phyloP scores from a whole-genome alignment of 2,888 invertebrate species.

The Gari tellinella region DNA sequence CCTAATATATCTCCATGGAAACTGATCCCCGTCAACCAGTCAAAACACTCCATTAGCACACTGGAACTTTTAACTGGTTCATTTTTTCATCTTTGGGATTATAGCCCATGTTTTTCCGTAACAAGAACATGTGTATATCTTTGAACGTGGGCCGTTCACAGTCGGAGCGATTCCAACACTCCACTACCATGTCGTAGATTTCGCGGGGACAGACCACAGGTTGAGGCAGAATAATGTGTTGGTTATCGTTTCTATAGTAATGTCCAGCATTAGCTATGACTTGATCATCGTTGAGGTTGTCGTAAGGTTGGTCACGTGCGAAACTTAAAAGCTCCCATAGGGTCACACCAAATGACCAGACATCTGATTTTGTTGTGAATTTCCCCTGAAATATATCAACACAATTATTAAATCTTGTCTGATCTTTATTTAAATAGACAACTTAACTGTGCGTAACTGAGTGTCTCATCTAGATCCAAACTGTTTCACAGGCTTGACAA shows the following conservation, averaged over 20 bases:
- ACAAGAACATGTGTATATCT: conserved; percentile 94
- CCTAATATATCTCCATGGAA: too few species aligned
- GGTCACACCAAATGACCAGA: conserved; percentile 95
- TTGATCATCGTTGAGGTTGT: conserved; percentile 90
- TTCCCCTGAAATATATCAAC: conserved; percentile 88
- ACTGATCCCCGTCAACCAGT: too few species aligned
- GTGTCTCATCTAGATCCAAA: too few species aligned
- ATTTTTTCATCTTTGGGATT: conserved; percentile 83
- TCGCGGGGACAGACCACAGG: conserved; percentile 93
- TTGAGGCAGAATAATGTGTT: conserved; percentile 87
- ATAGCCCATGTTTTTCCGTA: conserved; percentile 84
- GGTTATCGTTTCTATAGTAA: conserved; percentile 90
- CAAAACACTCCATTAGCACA: conserved; percentile 71
- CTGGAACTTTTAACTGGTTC: conserved; percentile 77
- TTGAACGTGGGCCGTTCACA: conserved; percentile 93
- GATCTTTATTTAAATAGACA: too few species aligned
- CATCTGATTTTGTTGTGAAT: conserved; percentile 94
- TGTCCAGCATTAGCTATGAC: conserved; percentile 93
- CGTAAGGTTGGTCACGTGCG: conserved; percentile 91
- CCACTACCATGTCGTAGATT: conserved; percentile 95
- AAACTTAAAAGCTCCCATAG: conserved; percentile 93
- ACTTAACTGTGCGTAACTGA: too few species aligned
- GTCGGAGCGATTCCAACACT: conserved; percentile 94
- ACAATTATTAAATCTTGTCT: too few species aligned
- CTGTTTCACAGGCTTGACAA: too few species aligned